Base-by-base conservation (phyloP, 2,113 vertebrate species). In the Oncorhynchus clarkii region DNA sequence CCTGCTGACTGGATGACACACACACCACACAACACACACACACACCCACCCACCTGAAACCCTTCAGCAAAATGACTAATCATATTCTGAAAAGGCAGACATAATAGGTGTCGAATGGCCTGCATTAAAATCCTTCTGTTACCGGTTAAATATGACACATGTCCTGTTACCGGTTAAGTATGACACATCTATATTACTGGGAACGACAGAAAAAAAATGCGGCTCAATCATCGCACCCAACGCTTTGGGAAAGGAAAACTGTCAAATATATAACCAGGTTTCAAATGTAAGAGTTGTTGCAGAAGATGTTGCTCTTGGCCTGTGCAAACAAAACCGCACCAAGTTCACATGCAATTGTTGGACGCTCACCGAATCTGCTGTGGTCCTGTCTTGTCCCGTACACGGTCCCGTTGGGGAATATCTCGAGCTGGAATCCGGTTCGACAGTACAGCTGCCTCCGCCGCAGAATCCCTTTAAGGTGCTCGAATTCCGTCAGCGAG, bases 371-470 rank as follows among this genome's bases (percentile, higher is more conserved):
- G 84, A 98, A 99, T 90, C 97, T 93, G 91, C 97, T 98, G 96
- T 99, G 97, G 88, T 99, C 97, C 87, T 96, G 97, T 67, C 97
- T 93, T 85, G 97, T 99, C 85, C 97, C 97, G 60, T 97, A 94
- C 86, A 98, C 97, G 0, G 97, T 99, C 79, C 97, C 97, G 85
- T 99, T 99, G 80, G 97, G 96, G 85, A 97, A 96, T 93, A 99
- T 97, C 93, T 99, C 97, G 90, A 99, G 93, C 91, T 99, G 97
- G 84, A 98, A 99, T 81, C 97, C 97, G n/a, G 96, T 98, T 83
- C 97, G 94, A 93, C 97, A 99, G 93, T 99, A 98, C 60, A 99
- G 95, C 90, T 99, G 97, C 86, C 97, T 88, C 80, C 96, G 93
- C 88, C 97, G 93, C 88, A 99, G 92, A 92, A 98, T 96, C 82